Base-by-base conservation (phyloP, 2,113 vertebrate genomes). In the Chinchilla lanigera region DNA sequence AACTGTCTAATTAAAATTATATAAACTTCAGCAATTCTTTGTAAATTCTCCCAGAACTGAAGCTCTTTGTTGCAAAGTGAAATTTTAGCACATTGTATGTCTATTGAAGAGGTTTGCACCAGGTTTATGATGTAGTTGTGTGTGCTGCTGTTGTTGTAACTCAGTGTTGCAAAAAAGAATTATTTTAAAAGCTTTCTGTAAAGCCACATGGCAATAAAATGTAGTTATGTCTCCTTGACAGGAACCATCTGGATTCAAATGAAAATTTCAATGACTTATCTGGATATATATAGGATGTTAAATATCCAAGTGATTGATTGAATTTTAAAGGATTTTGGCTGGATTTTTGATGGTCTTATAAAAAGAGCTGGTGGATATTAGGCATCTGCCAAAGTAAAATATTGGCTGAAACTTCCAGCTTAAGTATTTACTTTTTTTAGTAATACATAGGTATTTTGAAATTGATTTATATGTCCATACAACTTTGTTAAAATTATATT, bases 1-100 rank as follows among this genome's bases (percentile, higher is more conserved):
- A 93, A 88, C 67, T 89, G 85, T 94, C 94, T 95, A 96, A 98
- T 98, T 98, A 97, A 97, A 97, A 97, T 86, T 97, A 96, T 75
- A 97, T 97, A 91, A 97, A 94, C 60, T 85, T 95, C 24, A 77
- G 86, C 26, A 88, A 24, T 73, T 90, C 93, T 97, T 96, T 94
- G 75, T 94, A 96, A 96, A 86, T 93, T 96, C 93, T 95, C 60
- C 52, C 90, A 89, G 67, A 95, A 90, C 38, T 47, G 81, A 85
- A 87, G 26, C 63, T 94, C 97, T 96, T 85, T 90, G 81, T 96
- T 93, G 93, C 78, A 90, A 86, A 90, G 80, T 96, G 65, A 94
- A 78, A 90, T 92, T 88, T 92, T 96, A 78, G 89, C 90, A 89
- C 86, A 28, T 60, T 89, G 35, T 14, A 65, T 82, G 63, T 92